Base-by-base conservation (phyloP, 1,140 invertebrate species). In the Conopomorpha cramerella region DNA sequence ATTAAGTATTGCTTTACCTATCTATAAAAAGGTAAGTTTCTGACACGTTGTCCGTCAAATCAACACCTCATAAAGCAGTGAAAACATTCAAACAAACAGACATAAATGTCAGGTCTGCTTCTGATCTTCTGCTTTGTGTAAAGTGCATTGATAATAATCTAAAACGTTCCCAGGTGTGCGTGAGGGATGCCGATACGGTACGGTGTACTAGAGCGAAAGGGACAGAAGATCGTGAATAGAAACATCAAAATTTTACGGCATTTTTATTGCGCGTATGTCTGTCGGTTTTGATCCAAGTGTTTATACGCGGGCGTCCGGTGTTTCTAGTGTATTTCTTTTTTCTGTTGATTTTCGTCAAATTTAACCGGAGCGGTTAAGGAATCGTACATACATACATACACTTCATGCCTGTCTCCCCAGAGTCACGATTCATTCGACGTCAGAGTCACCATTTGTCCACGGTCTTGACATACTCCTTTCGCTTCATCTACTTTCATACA, bases 161-260 rank as follows among this genome's bases (percentile, higher is more conserved):
- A 46, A 57, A 49, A 59, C 56, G 57, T 66, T 66, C 63, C 66
- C 53, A 50, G 52, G 37, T 32, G 51, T 10, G 34, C 0, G 51
- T 63, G 39, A 3, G 49, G 32, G 55, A 66, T 7, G 36, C 38
- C 11, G 16, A 49, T 60, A 46, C 8, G 17, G n/a, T 30, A 41
- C 6, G 3, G 2, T 2, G 3, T 17, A 13, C 8, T 7, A 1
- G 59, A 39, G 41, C 0, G 52, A 60, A 3, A 23, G 42, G 36
- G 55, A 64, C 8, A 18, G 48, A 2, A 25, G 40, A 41, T 44
- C 19, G 47, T 64, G 67, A 70, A 74, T 72, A 68, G 67, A 74
- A 67, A 74, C 70, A 74, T 74, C 59, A 74, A 74, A 74, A 72
- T 72, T 74, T 74, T 74, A 74, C 70, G 70, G 60, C 70, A 42